These are phyloP conservation scores for Meloe dianella DNA, from an alignment of 2,888 invertebrate species.

Conservation along the genomic window DNA sequence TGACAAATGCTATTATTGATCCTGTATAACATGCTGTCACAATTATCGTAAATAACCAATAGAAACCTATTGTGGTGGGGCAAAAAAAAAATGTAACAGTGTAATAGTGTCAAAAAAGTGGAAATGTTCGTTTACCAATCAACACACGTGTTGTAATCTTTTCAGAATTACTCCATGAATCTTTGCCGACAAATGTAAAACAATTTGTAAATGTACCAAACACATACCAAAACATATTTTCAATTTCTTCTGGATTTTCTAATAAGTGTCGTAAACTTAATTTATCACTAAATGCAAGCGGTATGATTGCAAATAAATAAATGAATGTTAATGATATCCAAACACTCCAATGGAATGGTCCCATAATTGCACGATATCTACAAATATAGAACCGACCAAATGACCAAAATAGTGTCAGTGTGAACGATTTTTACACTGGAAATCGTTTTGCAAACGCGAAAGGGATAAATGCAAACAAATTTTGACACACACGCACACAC, in stretches of 20 bases:
- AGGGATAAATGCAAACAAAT: not conserved
- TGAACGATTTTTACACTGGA: too few relatives aligned
- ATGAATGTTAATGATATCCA: slow-evolving; percentile 76
- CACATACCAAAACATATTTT: slow-evolving; percentile 88
- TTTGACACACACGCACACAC: too few relatives aligned
- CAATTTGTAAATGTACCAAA: slow-evolving; percentile 86
- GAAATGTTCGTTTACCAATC: slow-evolving; percentile 63
- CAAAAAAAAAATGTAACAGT: too few relatives aligned
- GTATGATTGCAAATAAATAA: slow-evolving; percentile 76
- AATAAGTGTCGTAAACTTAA: slow-evolving; percentile 70
- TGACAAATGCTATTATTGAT: slow-evolving; percentile 84
- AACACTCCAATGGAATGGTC: slow-evolving; percentile 82
- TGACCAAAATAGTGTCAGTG: too few relatives aligned
- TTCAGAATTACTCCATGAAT: slow-evolving; percentile 73
- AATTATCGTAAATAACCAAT: slow-evolving; percentile 87
- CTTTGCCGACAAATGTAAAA: slow-evolving; percentile 72
- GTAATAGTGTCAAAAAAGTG: too few relatives aligned
- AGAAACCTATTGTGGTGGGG: too few relatives aligned
- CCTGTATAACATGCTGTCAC: slow-evolving; percentile 85
- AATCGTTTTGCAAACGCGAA: too few relatives aligned
- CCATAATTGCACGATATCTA: slow-evolving; percentile 81
- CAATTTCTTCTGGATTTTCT: slow-evolving; percentile 73
- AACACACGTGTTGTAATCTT: slow-evolving; percentile 74
- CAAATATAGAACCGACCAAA: slow-evolving; percentile 7
- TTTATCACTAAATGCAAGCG: slow-evolving; percentile 76